Conservation (phyloP, 1,140 invertebrate genomes). For the Lysiphlebus fabarum region DNA sequence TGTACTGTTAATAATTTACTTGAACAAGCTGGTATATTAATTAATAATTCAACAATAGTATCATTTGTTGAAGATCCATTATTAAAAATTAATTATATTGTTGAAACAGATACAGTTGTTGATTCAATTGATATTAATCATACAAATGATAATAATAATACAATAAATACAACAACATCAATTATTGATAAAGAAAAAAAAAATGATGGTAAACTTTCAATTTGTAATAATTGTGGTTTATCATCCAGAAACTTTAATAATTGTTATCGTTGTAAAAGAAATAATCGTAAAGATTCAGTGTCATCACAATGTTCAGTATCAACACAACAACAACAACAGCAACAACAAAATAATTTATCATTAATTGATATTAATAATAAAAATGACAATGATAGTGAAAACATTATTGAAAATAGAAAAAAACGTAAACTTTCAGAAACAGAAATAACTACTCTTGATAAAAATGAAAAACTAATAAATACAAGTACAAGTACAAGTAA, state of each 20-base stretch:
- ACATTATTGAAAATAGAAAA: no score
- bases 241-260: constrained; percentile 68
- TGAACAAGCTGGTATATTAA: constrained; percentile 60
- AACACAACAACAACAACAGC: no score
- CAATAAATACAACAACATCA: constrained; percentile 26
- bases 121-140: constrained; percentile 18
- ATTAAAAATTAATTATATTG: constrained; percentile 72
- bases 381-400: no score
- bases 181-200: constrained; percentile 46
- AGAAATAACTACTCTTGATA: no score
- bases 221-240: constrained; percentile 71
- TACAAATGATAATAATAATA: constrained; percentile 36
- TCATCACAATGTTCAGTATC: no score
- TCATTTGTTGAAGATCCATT: constrained; percentile 67
- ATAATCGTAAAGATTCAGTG: constrained; percentile 21
- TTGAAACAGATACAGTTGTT: constrained; percentile 51
- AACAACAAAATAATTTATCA: no score
- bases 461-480: no score
- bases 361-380: no score
- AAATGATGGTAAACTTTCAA: constrained; percentile 64
- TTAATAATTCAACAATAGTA: constrained; percentile 60
- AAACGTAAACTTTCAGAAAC: no score
- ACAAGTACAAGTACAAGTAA: no score
- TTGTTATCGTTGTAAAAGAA: constrained; percentile 64
- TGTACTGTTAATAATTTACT: constrained; percentile 76